These are phyloP conservation scores for Eilema caniola DNA, from an alignment of 2,888 invertebrate genomes.

Conservation along the genomic window DNA sequence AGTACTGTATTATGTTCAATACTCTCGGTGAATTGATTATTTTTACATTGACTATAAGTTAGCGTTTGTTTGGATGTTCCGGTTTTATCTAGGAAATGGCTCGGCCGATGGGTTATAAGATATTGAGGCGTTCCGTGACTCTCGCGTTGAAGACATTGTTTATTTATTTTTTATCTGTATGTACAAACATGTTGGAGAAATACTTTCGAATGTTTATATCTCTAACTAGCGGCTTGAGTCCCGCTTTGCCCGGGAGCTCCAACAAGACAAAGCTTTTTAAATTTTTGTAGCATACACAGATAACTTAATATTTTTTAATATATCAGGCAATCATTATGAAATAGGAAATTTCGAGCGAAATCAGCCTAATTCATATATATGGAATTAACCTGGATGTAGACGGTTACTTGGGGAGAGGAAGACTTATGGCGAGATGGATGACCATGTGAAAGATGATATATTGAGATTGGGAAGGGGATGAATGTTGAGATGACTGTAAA, in stretches of 20 bases:
- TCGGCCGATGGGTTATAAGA: neutral
- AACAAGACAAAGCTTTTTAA: too few species aligned
- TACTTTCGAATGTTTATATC: constrained; percentile 2
- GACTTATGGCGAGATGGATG: too few species aligned
- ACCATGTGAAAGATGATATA: too few species aligned
- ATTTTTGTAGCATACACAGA: too few species aligned
- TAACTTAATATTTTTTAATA: too few species aligned
- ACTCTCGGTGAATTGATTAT: neutral
- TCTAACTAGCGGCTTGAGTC: too few species aligned
- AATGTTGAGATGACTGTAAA: too few species aligned
- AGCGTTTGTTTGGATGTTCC: neutral
- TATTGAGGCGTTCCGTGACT: neutral
- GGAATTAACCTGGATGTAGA: neutral
- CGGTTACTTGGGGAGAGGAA: too few species aligned
- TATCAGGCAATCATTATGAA: too few species aligned
- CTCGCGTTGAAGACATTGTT: neutral
- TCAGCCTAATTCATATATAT: neutral
- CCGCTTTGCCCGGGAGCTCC: too few species aligned
- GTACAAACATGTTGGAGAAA: neutral
- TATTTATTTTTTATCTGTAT: neutral
- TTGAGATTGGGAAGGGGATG: too few species aligned
- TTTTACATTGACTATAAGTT: neutral
- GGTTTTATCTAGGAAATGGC: neutral
- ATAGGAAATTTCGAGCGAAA: too few species aligned
- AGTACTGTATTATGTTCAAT: neutral